phyloP scores from a whole-genome alignment of 1,140 invertebrate species.

The Cydia amplana region DNA sequence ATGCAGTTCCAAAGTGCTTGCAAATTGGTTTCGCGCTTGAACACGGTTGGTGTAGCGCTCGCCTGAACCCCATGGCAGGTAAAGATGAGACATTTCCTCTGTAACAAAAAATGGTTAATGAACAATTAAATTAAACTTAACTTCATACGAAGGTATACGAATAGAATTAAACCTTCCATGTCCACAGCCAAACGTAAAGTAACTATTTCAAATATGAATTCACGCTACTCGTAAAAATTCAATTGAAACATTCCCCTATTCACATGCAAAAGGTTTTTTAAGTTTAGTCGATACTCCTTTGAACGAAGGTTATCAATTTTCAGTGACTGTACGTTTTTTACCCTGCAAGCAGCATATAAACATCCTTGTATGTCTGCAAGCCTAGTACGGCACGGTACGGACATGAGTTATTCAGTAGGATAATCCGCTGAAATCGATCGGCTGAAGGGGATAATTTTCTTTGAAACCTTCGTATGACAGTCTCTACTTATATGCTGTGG shows the following conservation, averaged over 20 bases:
- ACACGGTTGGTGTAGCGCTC: slow-evolving; percentile 69
- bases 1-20: slow-evolving; percentile 73
- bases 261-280: slow-evolving; percentile 61
- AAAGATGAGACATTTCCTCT: slow-evolving; percentile 76
- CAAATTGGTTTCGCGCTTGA: slow-evolving; percentile 73
- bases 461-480: neutral
- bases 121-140: slow-evolving; percentile 17
- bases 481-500: neutral
- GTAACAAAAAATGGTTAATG: slow-evolving; percentile 41
- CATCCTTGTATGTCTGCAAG: slow-evolving; percentile 12
- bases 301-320: slow-evolving; percentile 46
- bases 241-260: slow-evolving; percentile 58
- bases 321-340: slow-evolving; percentile 28
- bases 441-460: slow-evolving; percentile 13
- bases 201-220: slow-evolving; percentile 43
- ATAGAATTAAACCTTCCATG: slow-evolving; percentile 52
- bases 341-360: neutral
- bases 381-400: slow-evolving; percentile 33
- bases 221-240: slow-evolving; percentile 46
- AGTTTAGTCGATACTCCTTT: slow-evolving; percentile 69
- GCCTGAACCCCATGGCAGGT: slow-evolving; percentile 69
- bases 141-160: neutral
- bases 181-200: slow-evolving; percentile 56
- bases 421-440: slow-evolving; percentile 25
- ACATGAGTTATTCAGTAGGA: slow-evolving; percentile 18